These are phyloP conservation scores for Siniperca chuatsi DNA, from an alignment of 2,113 vertebrate genomes.

Conservation along the genomic window DNA sequence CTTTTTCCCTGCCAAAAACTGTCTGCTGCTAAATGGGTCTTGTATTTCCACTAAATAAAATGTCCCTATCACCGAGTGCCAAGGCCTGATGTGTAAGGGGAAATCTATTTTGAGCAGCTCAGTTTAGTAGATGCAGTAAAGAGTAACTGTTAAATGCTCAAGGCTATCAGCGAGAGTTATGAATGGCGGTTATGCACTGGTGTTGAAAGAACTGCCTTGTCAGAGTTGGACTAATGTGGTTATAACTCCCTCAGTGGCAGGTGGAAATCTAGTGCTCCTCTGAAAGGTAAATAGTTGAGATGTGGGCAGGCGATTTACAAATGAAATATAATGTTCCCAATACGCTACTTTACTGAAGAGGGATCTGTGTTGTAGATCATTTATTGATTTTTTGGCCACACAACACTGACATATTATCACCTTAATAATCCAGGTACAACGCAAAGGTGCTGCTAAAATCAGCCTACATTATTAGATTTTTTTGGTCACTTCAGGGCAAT, in stretches of 20 bases:
- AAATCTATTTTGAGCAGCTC: slow-evolving; percentile 22
- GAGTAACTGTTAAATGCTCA: slow-evolving; percentile 16
- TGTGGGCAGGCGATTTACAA: background rate
- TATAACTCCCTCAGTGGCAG: slow-evolving; percentile 20
- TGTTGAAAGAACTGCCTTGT: slow-evolving; percentile 32
- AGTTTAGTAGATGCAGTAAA: slow-evolving; percentile 15
- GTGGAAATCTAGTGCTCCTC: slow-evolving; percentile 14
- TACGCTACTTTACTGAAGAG: background rate
- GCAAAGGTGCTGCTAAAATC: background rate
- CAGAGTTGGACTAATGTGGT: slow-evolving; percentile 29
- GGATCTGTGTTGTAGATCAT: background rate
- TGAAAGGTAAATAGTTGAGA: background rate
- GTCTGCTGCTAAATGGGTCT: slow-evolving; percentile 41
- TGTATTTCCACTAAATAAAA: slow-evolving; percentile 45
- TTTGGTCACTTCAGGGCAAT: too few relatives aligned
- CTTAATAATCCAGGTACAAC: background rate
- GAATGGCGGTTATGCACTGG: background rate
- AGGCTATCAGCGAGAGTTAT: background rate
- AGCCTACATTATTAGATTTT: background rate
- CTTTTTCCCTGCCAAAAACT: slow-evolving; percentile 33
- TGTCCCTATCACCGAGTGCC: slow-evolving; percentile 22
- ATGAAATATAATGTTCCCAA: slow-evolving; percentile 9
- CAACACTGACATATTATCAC: background rate
- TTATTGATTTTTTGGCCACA: background rate
- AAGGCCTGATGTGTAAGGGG: background rate